Evolutionary conservation across 2,797 vertebrate species (phyloP).

Genomic region (Parambassis ranga): DNA sequence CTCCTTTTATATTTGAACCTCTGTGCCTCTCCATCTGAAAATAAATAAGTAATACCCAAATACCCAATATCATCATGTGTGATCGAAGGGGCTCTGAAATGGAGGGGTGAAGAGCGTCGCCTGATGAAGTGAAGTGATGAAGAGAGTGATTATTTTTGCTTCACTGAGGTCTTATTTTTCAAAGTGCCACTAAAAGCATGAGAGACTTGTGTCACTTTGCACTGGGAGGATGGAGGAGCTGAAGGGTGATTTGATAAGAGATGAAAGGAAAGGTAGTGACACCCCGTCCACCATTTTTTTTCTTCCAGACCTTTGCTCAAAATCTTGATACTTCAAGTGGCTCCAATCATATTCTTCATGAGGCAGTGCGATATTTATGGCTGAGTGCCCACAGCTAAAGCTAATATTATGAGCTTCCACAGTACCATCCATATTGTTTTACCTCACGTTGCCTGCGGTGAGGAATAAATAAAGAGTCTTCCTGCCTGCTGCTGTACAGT

Average conservation of each 20-base stretch:
- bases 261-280: conserved; percentile 66
- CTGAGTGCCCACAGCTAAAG: conserved; percentile 73
- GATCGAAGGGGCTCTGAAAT: conserved; percentile 60
- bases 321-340: conserved; percentile 52
- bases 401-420: conserved; percentile 79
- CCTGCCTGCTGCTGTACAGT: conserved; percentile 72
- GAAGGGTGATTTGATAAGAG: conserved; percentile 69
- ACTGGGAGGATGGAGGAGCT: conserved; percentile 42
- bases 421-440: conserved; percentile 79
- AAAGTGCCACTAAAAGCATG: conserved; percentile 82
- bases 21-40: conserved; percentile 49
- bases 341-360: conserved; percentile 58
- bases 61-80: conserved; percentile 73
- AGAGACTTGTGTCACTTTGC: conserved; percentile 76
- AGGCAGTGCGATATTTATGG: conserved; percentile 73
- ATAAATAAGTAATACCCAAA: conserved; percentile 80
- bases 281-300: conserved; percentile 16
- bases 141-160: conserved; percentile 77
- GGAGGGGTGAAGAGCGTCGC: conserved; percentile 58
- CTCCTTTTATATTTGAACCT: conserved; percentile 44
- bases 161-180: conserved; percentile 78
- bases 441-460: conserved; percentile 80
- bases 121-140: conserved; percentile 75
- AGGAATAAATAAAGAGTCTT: conserved; percentile 90
- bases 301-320: conserved; percentile 54